phyloP scores from a whole-genome alignment of 2,888 invertebrate species.

The Phragmatobia fuliginosa region DNA sequence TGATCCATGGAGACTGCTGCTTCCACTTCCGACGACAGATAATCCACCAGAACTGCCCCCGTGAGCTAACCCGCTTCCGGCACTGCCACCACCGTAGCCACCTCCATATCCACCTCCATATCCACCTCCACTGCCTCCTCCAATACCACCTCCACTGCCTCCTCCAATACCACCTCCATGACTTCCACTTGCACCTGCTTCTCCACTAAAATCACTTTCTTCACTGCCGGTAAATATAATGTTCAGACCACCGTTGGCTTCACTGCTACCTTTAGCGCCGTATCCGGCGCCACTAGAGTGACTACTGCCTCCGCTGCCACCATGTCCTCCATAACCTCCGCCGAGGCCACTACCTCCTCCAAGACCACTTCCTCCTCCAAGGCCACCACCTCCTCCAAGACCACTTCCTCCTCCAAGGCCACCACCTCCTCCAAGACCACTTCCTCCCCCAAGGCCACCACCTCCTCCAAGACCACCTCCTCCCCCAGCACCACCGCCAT shows the following conservation, averaged over 20 bases:
- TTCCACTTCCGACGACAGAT: constrained; percentile 1
- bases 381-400: constrained; percentile 43
- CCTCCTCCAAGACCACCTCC: constrained; percentile 69
- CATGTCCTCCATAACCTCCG: constrained; percentile 51
- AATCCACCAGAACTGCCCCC: constrained; percentile 2
- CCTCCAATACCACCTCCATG: constrained; percentile 35
- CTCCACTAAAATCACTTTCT: constrained; percentile 27
- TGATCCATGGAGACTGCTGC: constrained; percentile 17
- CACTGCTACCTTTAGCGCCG: constrained; percentile 30
- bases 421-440: constrained; percentile 48
- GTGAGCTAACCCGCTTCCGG: neutral
- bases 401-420: constrained; percentile 55
- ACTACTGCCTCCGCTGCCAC: constrained; percentile 45
- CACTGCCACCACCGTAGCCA: constrained; percentile 29
- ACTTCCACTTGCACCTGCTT: constrained; percentile 55
- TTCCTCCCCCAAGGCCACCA: constrained; percentile 65
- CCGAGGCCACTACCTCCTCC: constrained; percentile 41
- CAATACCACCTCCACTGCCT: constrained; percentile 4
- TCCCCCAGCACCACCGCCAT: constrained; percentile 60
- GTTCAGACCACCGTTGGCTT: constrained; percentile 37
- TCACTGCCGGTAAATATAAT: constrained; percentile 26
- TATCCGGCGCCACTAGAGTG: constrained; percentile 44
- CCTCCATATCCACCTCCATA: constrained; percentile 15
- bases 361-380: constrained; percentile 41
- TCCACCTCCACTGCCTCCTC: neutral